Evolutionary conservation across 2,888 invertebrate genomes (phyloP).

Genomic region (Erebia palarica): DNA sequence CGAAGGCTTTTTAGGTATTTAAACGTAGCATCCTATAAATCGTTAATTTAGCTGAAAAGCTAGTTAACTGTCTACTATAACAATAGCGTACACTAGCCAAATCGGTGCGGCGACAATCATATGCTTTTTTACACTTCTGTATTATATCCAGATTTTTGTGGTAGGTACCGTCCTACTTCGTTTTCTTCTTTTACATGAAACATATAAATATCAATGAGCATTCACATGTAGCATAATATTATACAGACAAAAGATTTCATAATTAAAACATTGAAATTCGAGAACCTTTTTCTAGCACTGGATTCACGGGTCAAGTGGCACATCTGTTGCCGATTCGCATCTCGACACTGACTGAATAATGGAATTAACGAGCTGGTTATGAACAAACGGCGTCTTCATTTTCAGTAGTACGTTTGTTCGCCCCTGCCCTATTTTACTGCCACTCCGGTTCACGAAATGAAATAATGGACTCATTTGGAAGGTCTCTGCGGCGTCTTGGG

Average conservation of each 20-base stretch:
- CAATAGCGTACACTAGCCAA: no score
- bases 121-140: no score
- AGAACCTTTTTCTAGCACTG: conserved; percentile 42
- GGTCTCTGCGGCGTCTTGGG: conserved; percentile 60
- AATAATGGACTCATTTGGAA: conserved; percentile 73
- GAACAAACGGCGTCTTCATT: conserved; percentile 81
- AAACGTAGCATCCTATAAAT: no score
- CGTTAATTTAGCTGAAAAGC: no score
- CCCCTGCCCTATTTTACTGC: conserved; percentile 76
- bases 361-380: conserved; percentile 82
- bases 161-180: no score
- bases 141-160: no score
- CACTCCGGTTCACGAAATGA: conserved; percentile 76
- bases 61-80: no score
- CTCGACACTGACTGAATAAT: conserved; percentile 79
- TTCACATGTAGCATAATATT: conserved; percentile 3
- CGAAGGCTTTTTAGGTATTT: no score
- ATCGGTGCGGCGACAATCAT: no score
- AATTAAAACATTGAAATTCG: conserved; percentile 41
- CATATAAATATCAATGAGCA: neutral
- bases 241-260: conserved; percentile 18
- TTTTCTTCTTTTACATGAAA: no score
- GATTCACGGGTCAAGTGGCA: conserved; percentile 68
- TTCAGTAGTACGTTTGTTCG: conserved; percentile 73
- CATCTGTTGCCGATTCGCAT: conserved; percentile 75